Evolutionary conservation across 2,888 invertebrate genomes (phyloP), one percentile per base, ranked within the genome.

Genomic region (Galerucella calmariensis): DNA sequence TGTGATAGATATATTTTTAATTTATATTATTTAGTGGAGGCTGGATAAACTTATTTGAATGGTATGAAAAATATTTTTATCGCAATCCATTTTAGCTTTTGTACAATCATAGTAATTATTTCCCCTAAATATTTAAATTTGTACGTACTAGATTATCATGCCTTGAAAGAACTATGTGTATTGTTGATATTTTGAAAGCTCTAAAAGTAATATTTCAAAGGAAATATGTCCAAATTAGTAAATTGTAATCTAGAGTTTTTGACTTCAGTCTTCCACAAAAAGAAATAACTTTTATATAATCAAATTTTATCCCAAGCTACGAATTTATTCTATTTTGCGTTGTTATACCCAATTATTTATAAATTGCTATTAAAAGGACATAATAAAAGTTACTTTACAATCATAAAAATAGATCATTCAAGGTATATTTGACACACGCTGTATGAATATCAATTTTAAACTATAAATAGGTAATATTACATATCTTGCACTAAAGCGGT

Each of bases 1-100:
- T 70, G 53, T 41, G 70, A 70, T 70, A 44, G 53, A 44, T 20
- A 70, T 63, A 70, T 63, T 70, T 70, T 70, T 10, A 58, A 58
- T 16, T 35, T 63, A 63, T n/a, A 14, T 70, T 48, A 12, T 48
- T 69, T 69, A 53, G 59, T 27, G 61, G 70, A 70, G 70, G 70
- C 70, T 70, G 70, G 70, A 41, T 16, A 62, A 16, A 35, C 53
- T 70, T 53, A 35, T 70, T 70, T 70, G 16, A n/a, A 14, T 61
- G 14, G 41, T n/a, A 61, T 56, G 61, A 62, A 62, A 35, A 62
- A 35, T 62, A 41, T 62, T 41, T 62, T 62, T 62, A 62, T 62
- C 62, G 27, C 62, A 62, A 62, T 62, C 41, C 62, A 62, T 62
- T 41, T 35, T 41, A 62, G 41, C 62, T 35, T 41, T 41, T 62